A percentile compares a stretch with the other conserved stretches of the same genome.
phyloP scores from a whole-genome alignment of 1,140 invertebrate species.

The Lepidurus arcticus region DNA sequence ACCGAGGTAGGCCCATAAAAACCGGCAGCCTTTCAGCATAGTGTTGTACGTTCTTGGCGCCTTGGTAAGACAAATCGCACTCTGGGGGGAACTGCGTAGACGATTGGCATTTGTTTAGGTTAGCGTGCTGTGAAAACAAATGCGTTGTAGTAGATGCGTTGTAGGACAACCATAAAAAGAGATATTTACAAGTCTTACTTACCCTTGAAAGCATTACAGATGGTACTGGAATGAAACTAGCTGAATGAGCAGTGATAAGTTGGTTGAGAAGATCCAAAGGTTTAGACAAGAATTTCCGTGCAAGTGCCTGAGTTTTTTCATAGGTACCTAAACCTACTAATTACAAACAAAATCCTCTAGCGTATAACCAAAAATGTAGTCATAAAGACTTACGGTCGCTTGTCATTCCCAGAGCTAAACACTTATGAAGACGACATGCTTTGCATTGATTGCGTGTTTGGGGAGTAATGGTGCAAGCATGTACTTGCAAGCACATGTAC shows the following conservation, averaged over 20 bases:
- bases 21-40: conserved; percentile 26
- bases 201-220: conserved; percentile 28
- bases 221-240: conserved; percentile 27
- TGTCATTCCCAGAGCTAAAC: conserved; percentile 27
- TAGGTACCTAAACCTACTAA: neutral
- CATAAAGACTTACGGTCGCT: neutral
- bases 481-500: conserved; percentile 24
- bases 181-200: neutral
- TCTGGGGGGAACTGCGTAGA: neutral
- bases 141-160: no score
- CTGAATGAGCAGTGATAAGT: conserved; percentile 25
- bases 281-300: neutral
- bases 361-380: neutral
- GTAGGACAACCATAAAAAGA: neutral
- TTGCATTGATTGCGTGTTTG: conserved; percentile 28
- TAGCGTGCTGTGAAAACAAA: conserved; percentile 31
- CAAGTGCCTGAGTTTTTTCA: neutral
- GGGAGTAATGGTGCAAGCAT: conserved; percentile 18
- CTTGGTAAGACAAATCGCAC: conserved; percentile 23
- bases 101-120: conserved; percentile 5
- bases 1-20: neutral
- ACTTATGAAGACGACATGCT: conserved; percentile 29
- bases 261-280: neutral
- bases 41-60: conserved; percentile 12
- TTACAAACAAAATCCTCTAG: neutral